These are phyloP conservation scores for Ammospiza nelsoni DNA, from an alignment of 2,113 vertebrate genomes.

Conservation along the genomic window DNA sequence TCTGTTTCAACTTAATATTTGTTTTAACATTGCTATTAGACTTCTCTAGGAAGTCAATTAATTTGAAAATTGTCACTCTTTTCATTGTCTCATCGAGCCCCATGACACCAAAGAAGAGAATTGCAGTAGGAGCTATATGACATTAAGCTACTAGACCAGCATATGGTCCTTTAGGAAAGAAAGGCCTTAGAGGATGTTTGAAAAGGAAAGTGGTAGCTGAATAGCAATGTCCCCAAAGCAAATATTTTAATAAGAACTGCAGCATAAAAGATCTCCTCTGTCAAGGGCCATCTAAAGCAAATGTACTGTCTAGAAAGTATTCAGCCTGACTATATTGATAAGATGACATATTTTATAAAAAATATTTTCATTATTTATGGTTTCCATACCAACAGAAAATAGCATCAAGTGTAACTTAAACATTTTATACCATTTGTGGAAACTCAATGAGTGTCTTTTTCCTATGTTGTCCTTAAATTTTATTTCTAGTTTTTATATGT, in stretches of 20 bases:
- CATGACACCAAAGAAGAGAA: neutral
- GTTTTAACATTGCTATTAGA: neutral
- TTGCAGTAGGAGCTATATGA: conserved; percentile 23
- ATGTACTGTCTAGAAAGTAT: neutral
- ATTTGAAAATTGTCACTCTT: conserved; percentile 57
- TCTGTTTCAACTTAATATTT: conserved; percentile 4
- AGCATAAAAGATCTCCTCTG: conserved; percentile 31
- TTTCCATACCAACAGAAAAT: neutral
- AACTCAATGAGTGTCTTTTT: neutral
- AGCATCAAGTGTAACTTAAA: neutral
- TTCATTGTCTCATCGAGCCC: neutral
- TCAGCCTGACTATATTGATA: conserved; percentile 1
- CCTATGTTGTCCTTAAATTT: neutral
- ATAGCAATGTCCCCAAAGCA: conserved; percentile 24
- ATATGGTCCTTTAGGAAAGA: conserved; percentile 38
- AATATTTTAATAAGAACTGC: conserved; percentile 42
- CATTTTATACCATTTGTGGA: neutral
- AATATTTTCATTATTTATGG: neutral
- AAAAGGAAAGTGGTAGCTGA: conserved; percentile 45
- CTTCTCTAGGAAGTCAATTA: conserved; percentile 24
- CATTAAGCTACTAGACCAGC: conserved; percentile 48
- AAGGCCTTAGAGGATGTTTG: conserved; percentile 33
- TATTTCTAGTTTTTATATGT: neutral
- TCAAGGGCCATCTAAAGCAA: conserved; percentile 33
- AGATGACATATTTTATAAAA: neutral